Base-by-base conservation (phyloP, 2,797 vertebrate species). In the Myotis findleyi region DNA sequence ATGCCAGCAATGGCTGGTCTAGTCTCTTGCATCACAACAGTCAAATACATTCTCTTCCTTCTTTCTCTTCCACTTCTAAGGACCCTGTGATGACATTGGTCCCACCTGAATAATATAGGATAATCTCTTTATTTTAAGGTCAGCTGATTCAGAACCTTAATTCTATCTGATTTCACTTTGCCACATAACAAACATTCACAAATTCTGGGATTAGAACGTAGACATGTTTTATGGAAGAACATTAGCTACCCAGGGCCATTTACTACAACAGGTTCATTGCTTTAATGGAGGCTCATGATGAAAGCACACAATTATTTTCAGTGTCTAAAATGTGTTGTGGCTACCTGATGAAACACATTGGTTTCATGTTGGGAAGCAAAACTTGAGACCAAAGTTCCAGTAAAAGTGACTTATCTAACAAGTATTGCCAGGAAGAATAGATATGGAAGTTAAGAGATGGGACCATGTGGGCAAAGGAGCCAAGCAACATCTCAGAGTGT, bases 351-450 rank as follows among this genome's bases (percentile, higher is more conserved):
- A 36, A 79, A 59, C 13, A 77, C 7, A 18, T 47, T 90, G 7
- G 18, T 57, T 89, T 89, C 79, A 85, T 17, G 2, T 18, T 73
- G 2, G 49, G 75, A 79, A 79, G 55, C 30, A 83, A 83, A 69
- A n/a, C 41, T 49, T 23, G 51, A 87, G 53, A 76, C 59, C 59
- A 62, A 71, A 30, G 17, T 76, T 76, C 21, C 55, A 57, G 5
- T 73, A 59, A 59, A 83, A 36, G 36, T 27, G 18, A 81, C 18
- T 80, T 47, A 25, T n/a, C 21, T 27, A 41, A n/a, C 5, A 71
- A 81, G 2, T 51, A n/a, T 59, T 85, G n/a, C n/a, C 51, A 57
- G 10, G 14, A 66, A 71, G 69, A 91, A 41, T 27, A 23, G 38
- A 51, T 14, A 64, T 27, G 8, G 2, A 20, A 69, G 7, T 47